Evolutionary conservation across 2,888 invertebrate genomes (phyloP).

Genomic region (Lordiphosa andalusiaca): DNA sequence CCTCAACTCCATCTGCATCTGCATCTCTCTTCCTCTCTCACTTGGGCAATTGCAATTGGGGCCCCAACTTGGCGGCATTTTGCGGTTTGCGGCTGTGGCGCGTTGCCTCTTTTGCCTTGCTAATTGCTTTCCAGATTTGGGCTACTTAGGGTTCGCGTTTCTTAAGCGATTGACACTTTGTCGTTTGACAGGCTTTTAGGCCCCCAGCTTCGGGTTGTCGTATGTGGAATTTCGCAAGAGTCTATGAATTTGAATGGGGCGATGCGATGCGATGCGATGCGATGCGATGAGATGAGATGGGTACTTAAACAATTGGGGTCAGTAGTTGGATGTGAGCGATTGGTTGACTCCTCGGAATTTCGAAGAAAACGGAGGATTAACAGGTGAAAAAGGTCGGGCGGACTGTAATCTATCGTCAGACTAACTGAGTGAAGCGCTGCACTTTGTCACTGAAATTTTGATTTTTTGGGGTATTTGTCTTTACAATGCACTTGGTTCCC

Average conservation of each 20-base stretch:
- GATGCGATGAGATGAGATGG: slow-evolving; percentile 3
- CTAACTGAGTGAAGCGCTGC: too few relatives aligned
- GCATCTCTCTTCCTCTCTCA: slow-evolving; percentile 13
- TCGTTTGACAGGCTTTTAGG: slow-evolving; percentile 66
- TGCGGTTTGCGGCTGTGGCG: slow-evolving; percentile 21
- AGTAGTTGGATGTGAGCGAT: background rate
- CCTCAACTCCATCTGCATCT: slow-evolving; percentile 18
- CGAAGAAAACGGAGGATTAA: too few relatives aligned
- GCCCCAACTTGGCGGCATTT: slow-evolving; percentile 40
- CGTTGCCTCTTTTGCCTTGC: slow-evolving; percentile 42
- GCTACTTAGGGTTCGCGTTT: slow-evolving; percentile 40
- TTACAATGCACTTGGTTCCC: too few relatives aligned
- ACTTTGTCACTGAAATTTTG: too few relatives aligned
- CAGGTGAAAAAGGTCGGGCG: too few relatives aligned
- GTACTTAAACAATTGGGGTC: slow-evolving; percentile 16
- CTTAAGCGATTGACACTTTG: slow-evolving; percentile 20
- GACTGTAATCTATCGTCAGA: too few relatives aligned
- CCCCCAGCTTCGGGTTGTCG: slow-evolving; percentile 27
- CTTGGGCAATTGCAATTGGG: slow-evolving; percentile 53
- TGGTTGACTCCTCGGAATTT: background rate
- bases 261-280: slow-evolving; percentile 12
- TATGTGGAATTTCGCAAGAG: slow-evolving; percentile 60
- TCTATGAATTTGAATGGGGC: slow-evolving; percentile 26
- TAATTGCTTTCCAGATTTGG: slow-evolving; percentile 67
- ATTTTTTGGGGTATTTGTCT: too few relatives aligned